Evolutionary conservation across 2,888 invertebrate genomes (phyloP).

Genomic region (Cephus pygmeus): DNA sequence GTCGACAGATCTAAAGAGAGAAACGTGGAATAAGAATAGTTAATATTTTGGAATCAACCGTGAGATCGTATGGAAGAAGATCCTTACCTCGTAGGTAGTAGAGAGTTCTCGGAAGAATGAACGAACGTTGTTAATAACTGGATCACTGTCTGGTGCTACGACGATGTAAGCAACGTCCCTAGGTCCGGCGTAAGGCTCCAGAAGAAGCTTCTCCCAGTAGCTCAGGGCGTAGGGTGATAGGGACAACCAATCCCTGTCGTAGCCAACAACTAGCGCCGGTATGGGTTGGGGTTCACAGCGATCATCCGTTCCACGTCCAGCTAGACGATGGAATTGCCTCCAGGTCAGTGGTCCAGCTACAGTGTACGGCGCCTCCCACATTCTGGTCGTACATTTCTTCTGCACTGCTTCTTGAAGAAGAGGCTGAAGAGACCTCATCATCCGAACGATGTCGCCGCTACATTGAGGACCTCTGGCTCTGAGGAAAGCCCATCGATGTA

Average conservation of each 20-base stretch:
- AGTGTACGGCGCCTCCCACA: conserved; percentile 93
- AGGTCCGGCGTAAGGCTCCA: conserved; percentile 96
- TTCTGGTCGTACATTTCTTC: conserved; percentile 86
- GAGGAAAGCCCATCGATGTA: conserved; percentile 91
- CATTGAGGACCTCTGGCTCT: conserved; percentile 86
- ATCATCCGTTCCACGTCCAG: conserved; percentile 93
- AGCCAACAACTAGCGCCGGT: conserved; percentile 92
- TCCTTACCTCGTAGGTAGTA: conserved; percentile 84
- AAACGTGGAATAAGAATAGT: background rate
- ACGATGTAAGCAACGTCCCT: conserved; percentile 96
- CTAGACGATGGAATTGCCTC: conserved; percentile 96
- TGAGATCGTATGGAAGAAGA: background rate
- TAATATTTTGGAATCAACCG: background rate
- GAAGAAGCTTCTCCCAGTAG: conserved; percentile 96
- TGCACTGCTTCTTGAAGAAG: conserved; percentile 95
- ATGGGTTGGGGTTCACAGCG: conserved; percentile 98
- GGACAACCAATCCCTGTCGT: conserved; percentile 95
- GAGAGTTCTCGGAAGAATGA: conserved; percentile 94
- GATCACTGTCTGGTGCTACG: conserved; percentile 92
- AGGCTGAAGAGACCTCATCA: conserved; percentile 92
- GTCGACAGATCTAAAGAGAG: conserved; percentile 77
- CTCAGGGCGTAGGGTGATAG: conserved; percentile 93
- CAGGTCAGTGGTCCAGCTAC: conserved; percentile 98
- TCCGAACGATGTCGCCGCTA: conserved; percentile 89
- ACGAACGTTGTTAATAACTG: conserved; percentile 80